A percentile compares a stretch with the other conserved stretches of the same genome.
phyloP scores from a whole-genome alignment of 2,888 invertebrate genomes.

The Platerodrilus igneus region DNA sequence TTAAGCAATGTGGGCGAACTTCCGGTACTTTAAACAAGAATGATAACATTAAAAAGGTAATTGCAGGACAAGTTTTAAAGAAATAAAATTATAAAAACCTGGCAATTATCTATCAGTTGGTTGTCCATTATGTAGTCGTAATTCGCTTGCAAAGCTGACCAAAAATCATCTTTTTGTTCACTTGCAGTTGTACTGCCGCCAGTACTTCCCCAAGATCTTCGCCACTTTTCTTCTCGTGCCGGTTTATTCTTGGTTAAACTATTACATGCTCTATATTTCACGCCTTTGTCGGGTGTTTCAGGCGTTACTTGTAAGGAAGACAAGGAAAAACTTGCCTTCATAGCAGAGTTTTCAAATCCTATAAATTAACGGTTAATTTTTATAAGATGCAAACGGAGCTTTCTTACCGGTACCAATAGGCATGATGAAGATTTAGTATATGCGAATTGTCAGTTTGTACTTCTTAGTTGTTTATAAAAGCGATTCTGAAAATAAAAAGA shows the following conservation, averaged over 20 bases:
- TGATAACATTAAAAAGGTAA: too few relatives aligned
- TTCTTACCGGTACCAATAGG: background rate
- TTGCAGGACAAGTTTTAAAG: too few relatives aligned
- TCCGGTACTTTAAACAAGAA: too few relatives aligned
- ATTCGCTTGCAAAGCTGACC: slow-evolving; percentile 86
- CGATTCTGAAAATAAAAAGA: too few relatives aligned
- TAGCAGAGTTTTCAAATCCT: slow-evolving; percentile 65
- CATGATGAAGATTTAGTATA: too few relatives aligned
- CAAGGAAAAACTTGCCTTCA: slow-evolving; percentile 77
- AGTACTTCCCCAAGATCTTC: slow-evolving; percentile 70
- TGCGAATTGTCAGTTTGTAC: too few relatives aligned
- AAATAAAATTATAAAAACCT: too few relatives aligned
- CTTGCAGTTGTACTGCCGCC: slow-evolving; percentile 68
- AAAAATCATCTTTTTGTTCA: slow-evolving; percentile 80
- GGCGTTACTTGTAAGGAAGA: slow-evolving; percentile 68
- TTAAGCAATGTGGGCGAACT: too few relatives aligned
- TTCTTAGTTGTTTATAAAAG: too few relatives aligned
- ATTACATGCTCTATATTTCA: slow-evolving; percentile 72
- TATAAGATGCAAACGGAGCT: too few relatives aligned
- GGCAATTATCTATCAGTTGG: slow-evolving; percentile 85
- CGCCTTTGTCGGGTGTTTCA: slow-evolving; percentile 48
- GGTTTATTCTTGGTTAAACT: slow-evolving; percentile 76
- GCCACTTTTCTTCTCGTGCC: slow-evolving; percentile 57
- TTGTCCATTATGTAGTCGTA: slow-evolving; percentile 95
- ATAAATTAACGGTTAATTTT: slow-evolving; percentile 37